phyloP scores from a whole-genome alignment of 2,113 vertebrate genomes.

The Guaruba guarouba region DNA sequence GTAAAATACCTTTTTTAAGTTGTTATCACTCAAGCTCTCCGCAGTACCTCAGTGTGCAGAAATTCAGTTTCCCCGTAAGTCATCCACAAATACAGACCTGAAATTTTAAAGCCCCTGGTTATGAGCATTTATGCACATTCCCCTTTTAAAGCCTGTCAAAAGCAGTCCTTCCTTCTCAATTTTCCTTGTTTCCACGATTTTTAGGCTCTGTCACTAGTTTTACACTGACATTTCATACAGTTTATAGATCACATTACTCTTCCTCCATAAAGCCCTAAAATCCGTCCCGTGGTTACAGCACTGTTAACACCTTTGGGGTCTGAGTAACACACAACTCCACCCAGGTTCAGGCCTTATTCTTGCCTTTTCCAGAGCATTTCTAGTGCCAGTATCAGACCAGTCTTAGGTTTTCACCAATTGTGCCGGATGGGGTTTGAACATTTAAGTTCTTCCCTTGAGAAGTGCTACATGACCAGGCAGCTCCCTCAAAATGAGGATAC shows the following conservation, averaged over 20 bases:
- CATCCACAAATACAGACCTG: not conserved
- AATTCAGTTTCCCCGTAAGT: not conserved
- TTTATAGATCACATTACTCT: not conserved
- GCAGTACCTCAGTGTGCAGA: not conserved
- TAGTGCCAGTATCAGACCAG: not conserved
- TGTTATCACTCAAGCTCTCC: not conserved
- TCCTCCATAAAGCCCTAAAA: not conserved
- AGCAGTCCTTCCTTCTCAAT: not conserved
- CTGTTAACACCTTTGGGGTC: not conserved
- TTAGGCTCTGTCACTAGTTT: not conserved
- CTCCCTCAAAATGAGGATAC: not conserved
- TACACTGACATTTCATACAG: not conserved
- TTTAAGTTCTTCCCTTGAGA: not conserved
- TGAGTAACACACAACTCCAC: rapidly evolving
- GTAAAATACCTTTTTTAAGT: not conserved
- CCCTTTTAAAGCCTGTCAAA: not conserved
- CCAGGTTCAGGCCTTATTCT: not conserved
- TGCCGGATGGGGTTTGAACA: not conserved
- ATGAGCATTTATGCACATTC: not conserved
- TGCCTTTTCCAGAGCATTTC: not conserved
- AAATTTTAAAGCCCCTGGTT: not conserved
- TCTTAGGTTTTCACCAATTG: not conserved
- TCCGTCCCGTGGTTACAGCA: rapidly evolving
- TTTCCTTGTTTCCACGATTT: not conserved
- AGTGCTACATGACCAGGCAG: not conserved